phyloP scores from a whole-genome alignment of 2,797 vertebrate genomes.

The Sparidentex hasta region DNA sequence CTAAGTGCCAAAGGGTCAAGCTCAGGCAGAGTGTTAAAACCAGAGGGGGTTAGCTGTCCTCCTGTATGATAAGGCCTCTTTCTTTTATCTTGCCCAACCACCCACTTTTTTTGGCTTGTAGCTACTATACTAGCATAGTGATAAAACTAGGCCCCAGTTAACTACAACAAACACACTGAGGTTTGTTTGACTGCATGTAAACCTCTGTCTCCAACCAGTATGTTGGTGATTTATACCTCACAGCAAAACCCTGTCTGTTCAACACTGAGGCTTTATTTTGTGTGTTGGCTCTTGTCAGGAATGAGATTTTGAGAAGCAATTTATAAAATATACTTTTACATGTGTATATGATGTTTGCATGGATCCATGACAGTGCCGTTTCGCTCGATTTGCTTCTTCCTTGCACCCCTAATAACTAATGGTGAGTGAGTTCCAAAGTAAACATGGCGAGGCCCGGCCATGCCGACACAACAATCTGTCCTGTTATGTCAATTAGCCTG shows the following conservation, averaged over 20 bases:
- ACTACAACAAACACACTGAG: slow-evolving; percentile 36
- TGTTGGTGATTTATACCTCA: slow-evolving; percentile 56
- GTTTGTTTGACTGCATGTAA: slow-evolving; percentile 61
- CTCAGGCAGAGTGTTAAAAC: slow-evolving; percentile 38
- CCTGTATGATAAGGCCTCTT: slow-evolving; percentile 47
- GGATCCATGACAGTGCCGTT: slow-evolving; percentile 66
- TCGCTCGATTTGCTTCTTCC: slow-evolving; percentile 59
- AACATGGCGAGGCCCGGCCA: slow-evolving; percentile 60
- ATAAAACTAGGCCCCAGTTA: slow-evolving; percentile 56
- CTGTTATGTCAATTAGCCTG: slow-evolving; percentile 71
- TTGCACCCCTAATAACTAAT: slow-evolving; percentile 60
- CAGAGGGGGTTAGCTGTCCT: slow-evolving; percentile 30
- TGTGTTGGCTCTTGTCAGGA: slow-evolving; percentile 48
- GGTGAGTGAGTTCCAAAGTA: slow-evolving; percentile 68
- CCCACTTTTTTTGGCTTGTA: slow-evolving; percentile 57
- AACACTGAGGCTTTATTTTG: slow-evolving; percentile 54
- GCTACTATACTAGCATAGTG: slow-evolving; percentile 43
- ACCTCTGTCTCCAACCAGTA: slow-evolving; percentile 17
- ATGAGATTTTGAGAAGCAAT: slow-evolving; percentile 37
- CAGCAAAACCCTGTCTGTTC: slow-evolving; percentile 31
- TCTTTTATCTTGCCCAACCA: slow-evolving; percentile 46
- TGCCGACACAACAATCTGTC: slow-evolving; percentile 51
- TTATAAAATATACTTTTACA: slow-evolving; percentile 41
- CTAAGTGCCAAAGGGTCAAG: slow-evolving; percentile 29
- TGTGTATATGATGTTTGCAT: slow-evolving; percentile 64